Evolutionary conservation across 2,888 invertebrate species (phyloP).

Genomic region (Ochropleura plecta): DNA sequence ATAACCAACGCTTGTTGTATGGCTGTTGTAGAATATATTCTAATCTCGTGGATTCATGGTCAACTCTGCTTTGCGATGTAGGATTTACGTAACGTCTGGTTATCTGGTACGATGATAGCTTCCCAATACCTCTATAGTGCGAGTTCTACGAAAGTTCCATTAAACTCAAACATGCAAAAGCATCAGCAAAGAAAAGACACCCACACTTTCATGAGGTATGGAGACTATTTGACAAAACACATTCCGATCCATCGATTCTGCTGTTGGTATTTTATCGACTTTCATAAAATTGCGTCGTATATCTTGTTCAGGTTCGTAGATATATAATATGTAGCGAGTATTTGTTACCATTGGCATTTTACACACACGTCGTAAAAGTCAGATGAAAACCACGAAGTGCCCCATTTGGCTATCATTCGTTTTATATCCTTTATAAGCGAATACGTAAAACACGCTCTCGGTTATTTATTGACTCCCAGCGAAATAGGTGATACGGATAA

Average conservation of each 20-base stretch:
- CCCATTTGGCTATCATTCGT: slow-evolving; percentile 71
- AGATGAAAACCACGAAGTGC: slow-evolving; percentile 72
- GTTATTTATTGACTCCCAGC: slow-evolving; percentile 61
- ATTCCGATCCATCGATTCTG: slow-evolving; percentile 8
- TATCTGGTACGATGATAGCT: background rate
- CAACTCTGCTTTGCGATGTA: background rate
- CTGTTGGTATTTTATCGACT: slow-evolving; percentile 3
- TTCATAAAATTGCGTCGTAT: slow-evolving; percentile 40
- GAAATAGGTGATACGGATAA: slow-evolving; percentile 37
- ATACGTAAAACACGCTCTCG: slow-evolving; percentile 56
- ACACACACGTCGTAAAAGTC: slow-evolving; percentile 73
- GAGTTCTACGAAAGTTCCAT: background rate
- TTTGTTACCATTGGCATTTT: slow-evolving; percentile 72
- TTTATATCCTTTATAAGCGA: slow-evolving; percentile 71
- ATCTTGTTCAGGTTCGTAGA: slow-evolving; percentile 14
- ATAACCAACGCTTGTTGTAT: background rate
- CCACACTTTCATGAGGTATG: background rate
- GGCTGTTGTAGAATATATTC: background rate
- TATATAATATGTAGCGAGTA: slow-evolving; percentile 35
- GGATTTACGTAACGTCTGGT: background rate
- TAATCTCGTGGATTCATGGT: background rate
- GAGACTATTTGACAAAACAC: background rate
- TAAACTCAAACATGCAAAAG: background rate
- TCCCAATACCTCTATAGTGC: background rate
- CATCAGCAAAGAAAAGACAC: background rate